Percentiles rank a stretch among this genome's conserved stretches.
Conservation (phyloP, 2,888 invertebrate genomes). For the Drosophila demipolita region DNA sequence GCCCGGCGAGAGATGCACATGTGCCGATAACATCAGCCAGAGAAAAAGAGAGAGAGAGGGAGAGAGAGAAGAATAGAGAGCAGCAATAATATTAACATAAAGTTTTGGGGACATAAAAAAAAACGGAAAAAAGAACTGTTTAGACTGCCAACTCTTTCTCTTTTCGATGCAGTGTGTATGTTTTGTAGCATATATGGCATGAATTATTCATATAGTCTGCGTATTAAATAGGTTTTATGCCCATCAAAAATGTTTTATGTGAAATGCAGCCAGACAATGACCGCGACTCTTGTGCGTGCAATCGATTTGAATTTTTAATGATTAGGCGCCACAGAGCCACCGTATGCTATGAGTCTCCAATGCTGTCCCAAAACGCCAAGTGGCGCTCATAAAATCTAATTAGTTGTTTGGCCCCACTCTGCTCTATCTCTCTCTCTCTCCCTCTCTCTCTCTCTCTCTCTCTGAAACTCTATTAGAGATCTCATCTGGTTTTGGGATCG, state of each 20-base stretch:
- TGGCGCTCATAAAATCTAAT: slow-evolving; percentile 75
- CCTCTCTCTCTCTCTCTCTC: neutral
- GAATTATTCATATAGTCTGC: slow-evolving; percentile 76
- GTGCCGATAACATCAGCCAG: slow-evolving; percentile 56
- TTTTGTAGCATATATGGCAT: slow-evolving; percentile 47
- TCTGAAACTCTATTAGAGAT: slow-evolving; percentile 18
- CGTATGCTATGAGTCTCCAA: slow-evolving; percentile 35
- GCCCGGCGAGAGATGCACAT: slow-evolving; percentile 60
- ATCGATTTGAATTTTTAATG: slow-evolving; percentile 83
- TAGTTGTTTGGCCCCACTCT: slow-evolving; percentile 64
- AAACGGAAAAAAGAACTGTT: slow-evolving; percentile 8
- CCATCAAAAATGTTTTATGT: slow-evolving; percentile 80
- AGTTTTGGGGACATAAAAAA: slow-evolving; percentile 60
- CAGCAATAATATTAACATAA: slow-evolving; percentile 65
- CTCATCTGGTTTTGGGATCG: slow-evolving; percentile 28
- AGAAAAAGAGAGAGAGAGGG: neutral
- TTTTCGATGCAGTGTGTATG: neutral
- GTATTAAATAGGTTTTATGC: slow-evolving; percentile 77
- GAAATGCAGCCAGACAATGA: slow-evolving; percentile 47
- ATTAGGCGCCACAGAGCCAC: slow-evolving; percentile 80
- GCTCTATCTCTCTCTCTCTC: slow-evolving; percentile 2
- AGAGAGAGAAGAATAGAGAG: neutral
- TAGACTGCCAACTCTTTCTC: slow-evolving; percentile 34
- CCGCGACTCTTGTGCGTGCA: slow-evolving; percentile 47
- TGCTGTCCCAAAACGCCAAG: slow-evolving; percentile 43